Evolutionary conservation across 2,888 invertebrate species (phyloP), one percentile per base, ranked within the genome.

Genomic region (Plusia festucae): DNA sequence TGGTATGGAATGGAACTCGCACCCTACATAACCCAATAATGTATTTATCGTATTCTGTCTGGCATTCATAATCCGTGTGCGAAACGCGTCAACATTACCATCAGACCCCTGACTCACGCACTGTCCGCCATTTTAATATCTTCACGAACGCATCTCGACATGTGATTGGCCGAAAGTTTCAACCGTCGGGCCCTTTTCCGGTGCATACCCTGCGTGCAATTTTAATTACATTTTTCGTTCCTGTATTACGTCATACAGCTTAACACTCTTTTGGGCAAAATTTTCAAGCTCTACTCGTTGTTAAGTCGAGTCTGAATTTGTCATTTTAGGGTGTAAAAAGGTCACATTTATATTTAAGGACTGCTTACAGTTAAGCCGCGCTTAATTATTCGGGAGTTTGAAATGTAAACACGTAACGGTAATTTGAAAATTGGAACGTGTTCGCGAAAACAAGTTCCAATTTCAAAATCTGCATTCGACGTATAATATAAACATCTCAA

Each of bases 151-250:
- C 34, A 40, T 7, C 61, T 70, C 70, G 67, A 68, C 69, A 79
- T 79, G 80, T 63, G 60, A 82, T 84, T 85, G 85, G 83, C 82
- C 79, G 80, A 82, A 91, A 90, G 90, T 90, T n/a, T 90, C 90
- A 90, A 89, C 84, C 86, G 85, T 88, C 90, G 88, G 87, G 82
- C 91, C 93, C 88, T 90, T 90, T 93, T 93, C 93, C 93, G 93
- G 91, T 90, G 88, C 82, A 83, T 52, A 78, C 83, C 49, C 65
- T 60, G 62, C 60, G 62, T 73, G 63, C 63, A 73, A 61, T 64
- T 66, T 65, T 13, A 70, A 68, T 60, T 16, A 57, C 20, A 40
- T 53, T 76, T 76, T 59, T 59, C 20, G 24, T 44, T 52, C 13
- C 13, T 34, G 13, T 40, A 54, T 66, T 62, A 61, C 57, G 34